Evolutionary conservation across 1,140 invertebrate genomes (phyloP).

Genomic region (Aculops lycopersici): DNA sequence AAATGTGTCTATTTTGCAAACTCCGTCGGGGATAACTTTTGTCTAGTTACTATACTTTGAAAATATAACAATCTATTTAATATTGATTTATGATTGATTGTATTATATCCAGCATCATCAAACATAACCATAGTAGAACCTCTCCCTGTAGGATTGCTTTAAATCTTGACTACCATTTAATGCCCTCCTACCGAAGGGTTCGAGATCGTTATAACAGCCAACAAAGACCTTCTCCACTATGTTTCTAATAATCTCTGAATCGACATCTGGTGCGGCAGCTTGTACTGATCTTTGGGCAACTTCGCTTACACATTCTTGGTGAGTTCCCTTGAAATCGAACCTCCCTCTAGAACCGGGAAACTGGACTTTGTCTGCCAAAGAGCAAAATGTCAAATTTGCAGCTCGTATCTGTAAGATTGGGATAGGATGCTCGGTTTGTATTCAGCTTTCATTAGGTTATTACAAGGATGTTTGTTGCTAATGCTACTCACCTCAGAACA

Average conservation of each 20-base stretch:
- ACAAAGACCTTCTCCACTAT: conserved; percentile 59
- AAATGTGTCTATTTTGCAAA: too few relatives aligned
- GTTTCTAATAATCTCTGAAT: conserved; percentile 29
- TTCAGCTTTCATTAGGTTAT: conserved; percentile 1
- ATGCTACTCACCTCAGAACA: conserved; percentile 50
- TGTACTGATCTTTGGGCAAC: conserved; percentile 51
- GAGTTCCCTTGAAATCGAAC: conserved; percentile 33
- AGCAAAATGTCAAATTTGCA: conserved; percentile 66
- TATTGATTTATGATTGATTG: too few relatives aligned
- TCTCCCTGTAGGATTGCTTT: conserved; percentile 37
- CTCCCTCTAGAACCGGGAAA: too few relatives aligned
- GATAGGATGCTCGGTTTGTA: not conserved
- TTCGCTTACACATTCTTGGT: conserved; percentile 46
- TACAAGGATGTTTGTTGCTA: not conserved
- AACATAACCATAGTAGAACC: conserved; percentile 37
- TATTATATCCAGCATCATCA: conserved; percentile 2
- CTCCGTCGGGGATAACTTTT: too few relatives aligned
- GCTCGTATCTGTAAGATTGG: conserved; percentile 16
- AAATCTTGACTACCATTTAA: conserved; percentile 40
- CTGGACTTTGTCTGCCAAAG: conserved; percentile 43
- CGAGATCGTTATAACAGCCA: conserved; percentile 66
- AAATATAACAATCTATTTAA: too few relatives aligned
- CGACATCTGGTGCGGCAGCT: conserved; percentile 34
- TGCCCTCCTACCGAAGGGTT: conserved; percentile 54
- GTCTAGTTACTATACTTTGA: too few relatives aligned